A percentile compares a stretch with the other conserved stretches of the same genome.
Conservation (phyloP, 2,113 vertebrate species). For the Stegostoma tigrinum region DNA sequence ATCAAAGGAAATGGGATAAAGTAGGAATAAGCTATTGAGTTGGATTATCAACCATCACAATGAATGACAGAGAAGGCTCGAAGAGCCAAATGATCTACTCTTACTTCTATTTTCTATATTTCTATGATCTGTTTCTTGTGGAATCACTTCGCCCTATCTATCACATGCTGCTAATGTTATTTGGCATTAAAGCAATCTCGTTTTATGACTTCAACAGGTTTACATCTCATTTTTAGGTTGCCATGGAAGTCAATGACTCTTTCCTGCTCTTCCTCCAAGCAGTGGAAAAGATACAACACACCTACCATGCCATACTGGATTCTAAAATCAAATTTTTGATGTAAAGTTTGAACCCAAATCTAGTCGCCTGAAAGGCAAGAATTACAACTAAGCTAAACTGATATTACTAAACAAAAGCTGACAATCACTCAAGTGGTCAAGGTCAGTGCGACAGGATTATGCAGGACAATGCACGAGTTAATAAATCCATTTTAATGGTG, state of each 20-base stretch:
- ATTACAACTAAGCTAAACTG: neutral
- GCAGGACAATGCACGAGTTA: neutral
- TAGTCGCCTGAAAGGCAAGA: neutral
- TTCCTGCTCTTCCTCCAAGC: neutral
- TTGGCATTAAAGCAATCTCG: too few relatives aligned
- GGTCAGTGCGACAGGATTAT: neutral
- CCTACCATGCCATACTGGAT: neutral
- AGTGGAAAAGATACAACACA: neutral
- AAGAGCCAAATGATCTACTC: too few relatives aligned
- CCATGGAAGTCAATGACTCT: neutral
- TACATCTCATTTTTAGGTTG: too few relatives aligned
- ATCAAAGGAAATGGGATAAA: too few relatives aligned
- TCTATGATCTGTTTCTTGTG: too few relatives aligned
- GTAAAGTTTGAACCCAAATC: neutral
- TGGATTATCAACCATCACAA: too few relatives aligned
- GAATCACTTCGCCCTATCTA: too few relatives aligned
- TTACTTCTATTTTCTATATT: too few relatives aligned
- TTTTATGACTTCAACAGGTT: too few relatives aligned
- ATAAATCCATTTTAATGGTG: neutral
- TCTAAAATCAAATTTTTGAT: neutral
- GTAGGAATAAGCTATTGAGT: too few relatives aligned
- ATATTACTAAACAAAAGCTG: neutral
- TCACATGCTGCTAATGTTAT: too few relatives aligned
- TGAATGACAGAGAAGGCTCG: too few relatives aligned
- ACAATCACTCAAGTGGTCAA: neutral